Evolutionary conservation across 2,888 invertebrate species (phyloP).

Genomic region (Amiota communis): DNA sequence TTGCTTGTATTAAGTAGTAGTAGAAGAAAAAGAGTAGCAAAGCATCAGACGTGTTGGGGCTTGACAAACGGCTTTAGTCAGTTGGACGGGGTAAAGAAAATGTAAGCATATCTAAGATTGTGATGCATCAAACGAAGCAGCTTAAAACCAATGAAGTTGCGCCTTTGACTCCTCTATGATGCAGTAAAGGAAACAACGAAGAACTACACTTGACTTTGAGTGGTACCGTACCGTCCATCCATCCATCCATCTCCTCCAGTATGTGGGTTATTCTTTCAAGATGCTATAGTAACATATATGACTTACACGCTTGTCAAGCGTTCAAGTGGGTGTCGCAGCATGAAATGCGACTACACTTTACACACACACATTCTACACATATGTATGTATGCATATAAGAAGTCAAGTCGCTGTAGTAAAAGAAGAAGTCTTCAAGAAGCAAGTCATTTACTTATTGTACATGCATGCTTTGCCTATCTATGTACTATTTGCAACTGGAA

Average conservation of each 20-base stretch:
- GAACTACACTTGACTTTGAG: background rate
- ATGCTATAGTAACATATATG: background rate
- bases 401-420: too few relatives aligned
- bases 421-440: too few relatives aligned
- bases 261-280: too few relatives aligned
- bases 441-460: too few relatives aligned
- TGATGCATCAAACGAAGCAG: background rate
- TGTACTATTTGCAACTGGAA: too few relatives aligned
- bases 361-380: too few relatives aligned
- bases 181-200: background rate
- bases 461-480: too few relatives aligned
- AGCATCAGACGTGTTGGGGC: background rate
- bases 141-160: slow-evolving; percentile 8
- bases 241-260: too few relatives aligned
- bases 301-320: slow-evolving; percentile 23
- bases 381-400: too few relatives aligned
- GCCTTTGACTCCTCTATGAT: background rate
- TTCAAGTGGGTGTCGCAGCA: slow-evolving; percentile 26
- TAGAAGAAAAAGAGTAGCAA: slow-evolving; percentile 5
- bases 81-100: too few relatives aligned
- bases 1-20: slow-evolving; percentile 38
- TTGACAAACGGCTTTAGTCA: background rate
- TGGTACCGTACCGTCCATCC: too few relatives aligned
- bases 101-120: background rate
- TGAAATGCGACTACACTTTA: background rate